Evolutionary conservation across 2,888 invertebrate genomes (phyloP).

Genomic region (Chloroclysta siterata): DNA sequence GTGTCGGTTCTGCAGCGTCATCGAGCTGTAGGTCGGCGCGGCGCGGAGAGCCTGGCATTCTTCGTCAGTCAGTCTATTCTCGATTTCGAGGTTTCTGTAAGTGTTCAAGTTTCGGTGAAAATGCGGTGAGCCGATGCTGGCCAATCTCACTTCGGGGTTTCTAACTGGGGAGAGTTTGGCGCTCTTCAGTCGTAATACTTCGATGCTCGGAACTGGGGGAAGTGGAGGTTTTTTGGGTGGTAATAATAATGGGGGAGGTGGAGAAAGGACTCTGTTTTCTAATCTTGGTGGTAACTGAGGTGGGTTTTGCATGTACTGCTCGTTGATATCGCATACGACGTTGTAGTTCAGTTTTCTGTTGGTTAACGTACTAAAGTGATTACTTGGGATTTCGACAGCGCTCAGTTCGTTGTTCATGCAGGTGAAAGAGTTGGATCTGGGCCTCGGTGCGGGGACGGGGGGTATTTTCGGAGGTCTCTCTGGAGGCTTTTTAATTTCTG

Average conservation of each 20-base stretch:
- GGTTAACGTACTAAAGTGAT: conserved; percentile 77
- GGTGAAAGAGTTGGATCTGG: conserved; percentile 84
- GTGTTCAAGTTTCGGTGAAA: conserved; percentile 85
- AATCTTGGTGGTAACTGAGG: conserved; percentile 83
- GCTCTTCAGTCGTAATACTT: conserved; percentile 85
- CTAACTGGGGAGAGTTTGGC: conserved; percentile 76
- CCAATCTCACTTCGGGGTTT: conserved; percentile 80
- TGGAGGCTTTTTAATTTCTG: conserved; percentile 85
- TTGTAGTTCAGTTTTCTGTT: conserved; percentile 76
- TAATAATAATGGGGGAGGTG: conserved; percentile 82
- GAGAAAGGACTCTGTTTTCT: conserved; percentile 69
- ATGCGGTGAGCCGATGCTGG: conserved; percentile 87
- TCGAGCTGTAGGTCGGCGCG: conserved; percentile 69
- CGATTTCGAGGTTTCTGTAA: conserved; percentile 85
- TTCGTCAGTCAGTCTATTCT: conserved; percentile 69
- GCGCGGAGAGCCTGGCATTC: conserved; percentile 61
- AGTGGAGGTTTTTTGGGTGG: conserved; percentile 90
- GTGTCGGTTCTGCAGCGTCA: conserved; percentile 76
- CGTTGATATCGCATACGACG: conserved; percentile 78
- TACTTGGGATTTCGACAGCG: conserved; percentile 73
- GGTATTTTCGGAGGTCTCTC: conserved; percentile 88
- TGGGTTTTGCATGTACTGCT: conserved; percentile 66
- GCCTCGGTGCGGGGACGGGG: conserved; percentile 79
- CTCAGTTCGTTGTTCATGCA: conserved; percentile 74
- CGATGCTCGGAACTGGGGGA: conserved; percentile 88